Base-by-base conservation (phyloP, 2,113 vertebrate genomes). In the Platysternon megacephalum region DNA sequence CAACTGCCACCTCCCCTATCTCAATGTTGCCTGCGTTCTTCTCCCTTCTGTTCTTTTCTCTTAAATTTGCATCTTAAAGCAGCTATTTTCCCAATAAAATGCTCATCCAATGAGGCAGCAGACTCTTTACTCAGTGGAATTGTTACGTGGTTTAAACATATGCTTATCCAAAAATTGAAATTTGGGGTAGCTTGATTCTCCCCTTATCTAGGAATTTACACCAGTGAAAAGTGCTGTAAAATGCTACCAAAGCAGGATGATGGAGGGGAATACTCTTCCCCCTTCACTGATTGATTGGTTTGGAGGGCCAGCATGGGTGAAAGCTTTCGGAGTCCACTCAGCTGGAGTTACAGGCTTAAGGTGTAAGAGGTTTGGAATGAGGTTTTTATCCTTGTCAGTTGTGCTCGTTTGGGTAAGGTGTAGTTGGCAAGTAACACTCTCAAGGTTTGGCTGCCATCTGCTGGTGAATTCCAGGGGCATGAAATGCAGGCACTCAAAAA, bases 401-500 rank as follows among this genome's bases (percentile, higher is more conserved):
- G 85, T 51, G 4, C 65, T 7, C 35, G 48, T n/a, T 6, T 83
- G n/a, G 82, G 58, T 0, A 2, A 2, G 2, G 17, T 85, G 81
- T n/a, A 88, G 74, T 91, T 86, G 79, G 10, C 1, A 5, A 95
- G 81, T 32, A 87, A 48, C 58, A 95, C 89, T 94, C 84, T 87
- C 92, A 93, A 93, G 90, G 74, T 87, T 96, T 95, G 97, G 55
- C 93, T 96, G 96, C 96, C 97, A 96, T 94, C 97, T 98, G 93
- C 97, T 97, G 97, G 96, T 85, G 88, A 94, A 91, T 90, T 93
- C 82, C 91, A 21, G 0, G 55, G 86, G 81, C 44, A 26, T 19
- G 49, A 49, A 94, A 42, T 39, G 61, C 32, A 21, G 21, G 42
- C 26, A 56, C 21, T 76, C 42, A 22, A 28, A 56, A 32, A 4